These are phyloP conservation scores for Colletes gigas DNA, from an alignment of 1,140 invertebrate genomes.

Conservation along the genomic window DNA sequence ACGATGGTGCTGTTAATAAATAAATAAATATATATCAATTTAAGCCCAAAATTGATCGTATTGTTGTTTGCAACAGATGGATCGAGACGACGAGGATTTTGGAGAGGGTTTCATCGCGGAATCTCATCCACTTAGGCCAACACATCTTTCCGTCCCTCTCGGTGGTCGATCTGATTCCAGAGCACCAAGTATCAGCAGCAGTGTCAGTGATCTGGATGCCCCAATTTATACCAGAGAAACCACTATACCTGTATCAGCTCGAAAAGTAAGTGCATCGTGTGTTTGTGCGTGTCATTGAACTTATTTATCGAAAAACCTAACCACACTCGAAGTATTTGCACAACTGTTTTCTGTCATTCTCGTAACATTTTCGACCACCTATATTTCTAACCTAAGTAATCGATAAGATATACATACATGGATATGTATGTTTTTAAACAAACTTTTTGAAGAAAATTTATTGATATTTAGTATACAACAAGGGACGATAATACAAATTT, in stretches of 20 bases:
- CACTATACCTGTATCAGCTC: conserved; percentile 72
- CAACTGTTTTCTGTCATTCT: neutral
- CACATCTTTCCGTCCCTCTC: conserved; percentile 79
- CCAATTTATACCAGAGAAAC: conserved; percentile 82
- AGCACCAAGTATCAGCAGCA: conserved; percentile 82
- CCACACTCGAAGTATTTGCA: too few relatives aligned
- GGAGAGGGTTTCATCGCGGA: conserved; percentile 83
- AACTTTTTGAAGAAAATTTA: too few relatives aligned
- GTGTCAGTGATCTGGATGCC: conserved; percentile 82
- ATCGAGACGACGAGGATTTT: conserved; percentile 82
- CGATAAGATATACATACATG: neutral
- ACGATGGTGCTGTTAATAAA: neutral
- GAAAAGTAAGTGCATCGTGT: conserved; percentile 69
- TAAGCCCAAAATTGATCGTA: neutral
- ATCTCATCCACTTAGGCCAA: conserved; percentile 82
- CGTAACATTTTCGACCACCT: neutral
- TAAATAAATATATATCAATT: neutral
- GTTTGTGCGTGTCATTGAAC: neutral
- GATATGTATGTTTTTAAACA: too few relatives aligned
- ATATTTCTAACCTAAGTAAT: neutral
- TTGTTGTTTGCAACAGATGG: conserved; percentile 68
- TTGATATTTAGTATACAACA: too few relatives aligned
- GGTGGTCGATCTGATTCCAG: conserved; percentile 73
- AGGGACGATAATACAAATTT: too few relatives aligned
- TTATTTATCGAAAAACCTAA: neutral